Conservation (phyloP, 2,113 vertebrate species). For the Galeopterus variegatus region DNA sequence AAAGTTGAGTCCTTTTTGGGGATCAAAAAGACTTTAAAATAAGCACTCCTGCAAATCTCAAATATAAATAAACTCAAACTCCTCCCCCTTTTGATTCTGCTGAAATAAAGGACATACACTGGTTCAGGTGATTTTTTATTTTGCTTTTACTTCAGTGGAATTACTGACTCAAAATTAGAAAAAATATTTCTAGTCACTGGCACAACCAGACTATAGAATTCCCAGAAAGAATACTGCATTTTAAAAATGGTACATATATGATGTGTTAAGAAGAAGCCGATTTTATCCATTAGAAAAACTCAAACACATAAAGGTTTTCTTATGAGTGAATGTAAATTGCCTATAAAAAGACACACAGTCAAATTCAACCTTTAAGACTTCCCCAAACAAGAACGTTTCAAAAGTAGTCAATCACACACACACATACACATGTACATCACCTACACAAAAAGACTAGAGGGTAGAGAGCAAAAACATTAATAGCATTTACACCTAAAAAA, state of each 20-base stretch:
- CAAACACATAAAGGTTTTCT: conserved; percentile 19
- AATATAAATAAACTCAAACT: conserved; percentile 28
- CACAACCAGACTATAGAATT: background rate
- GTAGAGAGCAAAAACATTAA: background rate
- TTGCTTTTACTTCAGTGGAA: background rate
- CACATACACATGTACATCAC: background rate
- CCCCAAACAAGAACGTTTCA: conserved; percentile 39
- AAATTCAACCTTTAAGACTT: conserved; percentile 45
- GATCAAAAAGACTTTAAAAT: background rate
- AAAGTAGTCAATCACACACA: background rate
- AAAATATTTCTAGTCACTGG: conserved; percentile 35
- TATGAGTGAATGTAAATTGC: background rate
- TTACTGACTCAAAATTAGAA: conserved; percentile 35
- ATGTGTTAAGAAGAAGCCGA: background rate
- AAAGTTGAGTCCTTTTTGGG: background rate
- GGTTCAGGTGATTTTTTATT: conserved; percentile 30
- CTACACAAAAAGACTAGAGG: background rate
- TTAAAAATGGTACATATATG: background rate
- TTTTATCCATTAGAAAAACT: conserved; percentile 2
- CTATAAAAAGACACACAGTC: background rate
- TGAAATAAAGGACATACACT: background rate
- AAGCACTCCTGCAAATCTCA: conserved; percentile 13
- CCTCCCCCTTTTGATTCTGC: conserved; percentile 10
- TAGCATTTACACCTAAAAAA: background rate
- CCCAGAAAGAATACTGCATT: background rate